phyloP scores from a whole-genome alignment of 2,113 vertebrate genomes.

The Himantopus leucocephalus region DNA sequence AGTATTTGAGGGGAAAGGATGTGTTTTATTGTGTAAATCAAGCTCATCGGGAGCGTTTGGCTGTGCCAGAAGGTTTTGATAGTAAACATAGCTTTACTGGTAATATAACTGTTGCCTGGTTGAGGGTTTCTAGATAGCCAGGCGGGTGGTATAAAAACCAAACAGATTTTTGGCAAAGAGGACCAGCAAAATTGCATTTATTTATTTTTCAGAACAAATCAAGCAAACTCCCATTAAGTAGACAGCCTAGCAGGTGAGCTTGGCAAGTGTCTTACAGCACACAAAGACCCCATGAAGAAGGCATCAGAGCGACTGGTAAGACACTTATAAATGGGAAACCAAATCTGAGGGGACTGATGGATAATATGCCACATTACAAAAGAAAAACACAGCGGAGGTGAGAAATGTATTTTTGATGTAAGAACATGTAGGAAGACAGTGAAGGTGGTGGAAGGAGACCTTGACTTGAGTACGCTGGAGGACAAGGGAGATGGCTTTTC shows the following conservation, averaged over 20 bases:
- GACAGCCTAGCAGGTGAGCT: background rate
- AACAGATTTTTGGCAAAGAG: background rate
- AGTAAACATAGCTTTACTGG: background rate
- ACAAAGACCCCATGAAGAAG: background rate
- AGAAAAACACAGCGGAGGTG: background rate
- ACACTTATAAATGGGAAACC: background rate
- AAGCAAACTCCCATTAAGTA: background rate
- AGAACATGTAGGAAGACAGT: background rate
- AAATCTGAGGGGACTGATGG: background rate
- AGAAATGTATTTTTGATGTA: background rate
- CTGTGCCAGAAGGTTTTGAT: background rate
- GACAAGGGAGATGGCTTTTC: background rate
- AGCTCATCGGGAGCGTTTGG: background rate
- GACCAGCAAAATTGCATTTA: background rate
- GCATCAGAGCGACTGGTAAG: background rate
- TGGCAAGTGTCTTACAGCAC: background rate
- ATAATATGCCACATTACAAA: background rate
- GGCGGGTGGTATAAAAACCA: background rate
- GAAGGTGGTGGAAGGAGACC: background rate
- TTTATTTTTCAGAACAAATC: background rate
- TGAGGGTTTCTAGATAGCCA: background rate
- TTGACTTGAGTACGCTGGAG: background rate
- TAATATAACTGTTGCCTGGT: background rate
- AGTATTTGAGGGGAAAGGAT: background rate
- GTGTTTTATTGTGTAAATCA: background rate